These are phyloP conservation scores for Trilocha varians DNA, from an alignment of 2,888 invertebrate species.

Conservation along the genomic window DNA sequence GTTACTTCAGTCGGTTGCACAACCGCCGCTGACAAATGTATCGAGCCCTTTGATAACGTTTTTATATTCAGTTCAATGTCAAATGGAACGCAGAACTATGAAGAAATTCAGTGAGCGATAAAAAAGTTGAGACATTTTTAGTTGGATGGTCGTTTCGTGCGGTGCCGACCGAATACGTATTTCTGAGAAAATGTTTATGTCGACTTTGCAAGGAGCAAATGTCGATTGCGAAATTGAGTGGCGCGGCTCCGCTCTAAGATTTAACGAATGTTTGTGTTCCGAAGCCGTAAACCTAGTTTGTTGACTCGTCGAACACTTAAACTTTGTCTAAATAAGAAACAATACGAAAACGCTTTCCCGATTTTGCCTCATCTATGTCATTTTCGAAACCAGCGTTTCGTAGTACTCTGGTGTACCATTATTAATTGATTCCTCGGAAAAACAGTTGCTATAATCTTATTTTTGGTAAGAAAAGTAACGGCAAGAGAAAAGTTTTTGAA, in stretches of 20 bases:
- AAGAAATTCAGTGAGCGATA: constrained; percentile 52
- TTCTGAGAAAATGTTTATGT: constrained; percentile 54
- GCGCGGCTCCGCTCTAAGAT: constrained; percentile 45
- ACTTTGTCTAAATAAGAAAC: constrained; percentile 10
- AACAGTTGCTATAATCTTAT: too few species aligned
- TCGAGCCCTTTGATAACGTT: constrained; percentile 55
- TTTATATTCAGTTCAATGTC: constrained; percentile 66
- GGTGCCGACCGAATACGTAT: constrained; percentile 36
- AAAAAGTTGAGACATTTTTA: constrained; percentile 28
- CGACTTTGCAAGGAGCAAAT: constrained; percentile 47
- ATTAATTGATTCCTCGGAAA: too few species aligned
- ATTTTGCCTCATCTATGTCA: background rate
- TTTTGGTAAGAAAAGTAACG: too few species aligned
- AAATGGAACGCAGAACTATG: constrained; percentile 42
- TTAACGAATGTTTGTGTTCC: constrained; percentile 60
- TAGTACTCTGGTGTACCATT: too few species aligned
- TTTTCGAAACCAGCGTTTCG: too few species aligned
- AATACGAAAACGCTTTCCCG: background rate
- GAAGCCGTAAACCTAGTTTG: constrained; percentile 64
- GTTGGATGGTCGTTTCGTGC: constrained; percentile 21
- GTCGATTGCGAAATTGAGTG: constrained; percentile 50
- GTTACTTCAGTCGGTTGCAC: constrained; percentile 39
- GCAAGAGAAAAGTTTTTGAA: too few species aligned
- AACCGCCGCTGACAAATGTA: constrained; percentile 41
- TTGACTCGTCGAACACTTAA: constrained; percentile 25